A percentile compares a stretch with the other conserved stretches of the same genome.
Conservation (phyloP, 2,797 vertebrate genomes). For the Ispidina picta region DNA sequence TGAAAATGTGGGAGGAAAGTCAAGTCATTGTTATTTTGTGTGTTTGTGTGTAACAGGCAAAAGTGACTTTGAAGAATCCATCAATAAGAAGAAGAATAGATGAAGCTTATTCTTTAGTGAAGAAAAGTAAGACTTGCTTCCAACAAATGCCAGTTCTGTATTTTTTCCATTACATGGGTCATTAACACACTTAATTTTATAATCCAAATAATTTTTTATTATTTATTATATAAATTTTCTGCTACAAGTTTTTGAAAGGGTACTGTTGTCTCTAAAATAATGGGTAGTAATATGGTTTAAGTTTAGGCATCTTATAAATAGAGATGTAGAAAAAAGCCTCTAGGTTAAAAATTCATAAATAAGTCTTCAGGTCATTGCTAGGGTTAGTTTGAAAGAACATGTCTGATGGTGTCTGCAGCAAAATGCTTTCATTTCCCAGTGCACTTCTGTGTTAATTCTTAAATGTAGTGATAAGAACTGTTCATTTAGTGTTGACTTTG, state of each 20-base stretch:
- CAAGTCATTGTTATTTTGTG: neutral
- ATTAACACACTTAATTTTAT: neutral
- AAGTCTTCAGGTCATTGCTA: neutral
- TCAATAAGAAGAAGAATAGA: conserved; percentile 89
- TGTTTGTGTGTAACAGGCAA: conserved; percentile 83
- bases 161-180: neutral
- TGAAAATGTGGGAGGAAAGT: neutral
- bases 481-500: neutral
- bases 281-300: neutral
- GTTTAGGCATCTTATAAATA: neutral
- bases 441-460: neutral
- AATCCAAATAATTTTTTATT: neutral
- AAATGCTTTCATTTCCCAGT: neutral
- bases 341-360: neutral
- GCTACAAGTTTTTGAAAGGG: neutral
- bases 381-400: neutral
- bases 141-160: neutral
- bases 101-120: conserved; percentile 81
- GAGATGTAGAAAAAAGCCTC: neutral
- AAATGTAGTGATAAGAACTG: neutral
- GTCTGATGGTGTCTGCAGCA: neutral
- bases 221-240: too few relatives aligned
- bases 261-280: neutral
- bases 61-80: conserved; percentile 90
- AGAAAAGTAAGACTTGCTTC: conserved; percentile 83